Evolutionary conservation across 2,113 vertebrate species (phyloP), one percentile per base, ranked within the genome.

Genomic region (Turnix velox): DNA sequence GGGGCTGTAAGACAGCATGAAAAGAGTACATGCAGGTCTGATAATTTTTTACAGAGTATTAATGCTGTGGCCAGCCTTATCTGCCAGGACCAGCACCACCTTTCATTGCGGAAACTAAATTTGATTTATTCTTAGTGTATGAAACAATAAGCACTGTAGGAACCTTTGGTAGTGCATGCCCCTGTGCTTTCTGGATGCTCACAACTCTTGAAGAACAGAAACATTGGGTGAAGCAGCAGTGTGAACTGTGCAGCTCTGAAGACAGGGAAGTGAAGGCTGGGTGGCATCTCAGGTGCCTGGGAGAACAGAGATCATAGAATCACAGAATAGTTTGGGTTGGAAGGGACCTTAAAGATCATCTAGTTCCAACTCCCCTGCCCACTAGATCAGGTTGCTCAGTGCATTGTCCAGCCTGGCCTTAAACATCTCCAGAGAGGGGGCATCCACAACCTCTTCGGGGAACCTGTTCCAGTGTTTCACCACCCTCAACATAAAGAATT

Each of bases 221-320:
- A 19, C 67, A 5, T 18, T 10, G 45, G 19, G 12, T 15, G 79
- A 79, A 74, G 45, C 12, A 75, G 40, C 30, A 58, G 35, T 40
- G 37, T 14, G 35, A 84, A n/a, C 0, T 0, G 25, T 37, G 39
- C 1, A 4, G 14, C 35, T 59, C 24, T 35, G 59, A 59, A n/a
- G 49, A 63, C 68, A 28, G 55, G 49, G 18, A 75, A 31, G 28
- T 7, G 31, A 74, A 75, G 67, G 19, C 2, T 76, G 54, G n/a
- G 40, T 18, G 54, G 27, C 19, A 43, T 20, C 43, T 51, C 61
- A 39, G 43, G 28, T 43, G 25, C 66, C 25, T 2, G 4, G 39
- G 33, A 90, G 18, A 49, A 71, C 40, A 65, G 51, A 84, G 59
- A 42, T 46, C n/a, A n/a, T n/a, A n/a, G n/a, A n/a, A n/a, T n/a